Evolutionary conservation across 2,113 vertebrate species (phyloP).

Genomic region (Paramisgurnus dabryanus): DNA sequence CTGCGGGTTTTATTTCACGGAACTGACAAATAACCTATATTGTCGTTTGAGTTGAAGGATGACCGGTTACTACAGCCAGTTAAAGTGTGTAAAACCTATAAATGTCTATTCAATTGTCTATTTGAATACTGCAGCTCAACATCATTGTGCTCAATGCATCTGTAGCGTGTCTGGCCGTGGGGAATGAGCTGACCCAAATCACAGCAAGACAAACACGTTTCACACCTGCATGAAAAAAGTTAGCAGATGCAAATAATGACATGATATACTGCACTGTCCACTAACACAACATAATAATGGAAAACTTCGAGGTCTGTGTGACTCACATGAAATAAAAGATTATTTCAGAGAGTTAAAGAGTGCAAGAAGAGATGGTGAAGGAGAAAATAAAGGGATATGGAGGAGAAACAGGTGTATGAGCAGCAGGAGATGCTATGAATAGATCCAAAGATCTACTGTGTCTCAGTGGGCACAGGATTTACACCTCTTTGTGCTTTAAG

Average conservation of each 20-base stretch:
- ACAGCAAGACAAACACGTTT: constrained; percentile 28
- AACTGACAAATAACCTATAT: too few relatives aligned
- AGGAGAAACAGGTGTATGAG: constrained; percentile 16
- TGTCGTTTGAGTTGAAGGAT: too few relatives aligned
- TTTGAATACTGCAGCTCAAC: neutral
- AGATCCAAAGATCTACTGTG: neutral
- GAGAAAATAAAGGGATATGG: neutral
- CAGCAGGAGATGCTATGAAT: constrained; percentile 8
- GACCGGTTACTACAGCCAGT: neutral
- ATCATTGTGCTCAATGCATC: too few relatives aligned
- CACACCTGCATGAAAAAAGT: constrained; percentile 32
- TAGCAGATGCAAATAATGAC: constrained; percentile 34
- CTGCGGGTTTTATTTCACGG: too few relatives aligned
- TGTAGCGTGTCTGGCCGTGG: neutral
- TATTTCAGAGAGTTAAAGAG: constrained; percentile 34
- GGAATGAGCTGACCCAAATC: constrained; percentile 44
- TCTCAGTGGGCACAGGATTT: neutral
- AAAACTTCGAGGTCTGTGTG: constrained; percentile 4
- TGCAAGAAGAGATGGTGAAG: constrained; percentile 29
- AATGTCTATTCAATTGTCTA: constrained; percentile 9
- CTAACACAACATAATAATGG: neutral
- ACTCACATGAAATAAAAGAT: constrained; percentile 29
- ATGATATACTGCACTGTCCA: neutral
- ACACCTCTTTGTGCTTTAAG: too few relatives aligned
- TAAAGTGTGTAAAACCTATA: neutral